Conservation (phyloP, 2,113 vertebrate species). For the Anguilla japonica region DNA sequence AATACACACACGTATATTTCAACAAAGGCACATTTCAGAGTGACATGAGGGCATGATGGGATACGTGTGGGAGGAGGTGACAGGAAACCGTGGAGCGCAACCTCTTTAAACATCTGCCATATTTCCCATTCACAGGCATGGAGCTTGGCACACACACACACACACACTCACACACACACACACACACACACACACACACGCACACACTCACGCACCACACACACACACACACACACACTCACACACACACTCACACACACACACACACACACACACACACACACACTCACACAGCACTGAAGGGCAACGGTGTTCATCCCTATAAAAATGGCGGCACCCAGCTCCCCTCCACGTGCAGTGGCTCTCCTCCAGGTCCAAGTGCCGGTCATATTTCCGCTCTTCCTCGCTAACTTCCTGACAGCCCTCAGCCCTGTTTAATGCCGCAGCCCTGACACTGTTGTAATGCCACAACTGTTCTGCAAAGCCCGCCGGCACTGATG, state of each 20-base stretch:
- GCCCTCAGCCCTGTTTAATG: not conserved
- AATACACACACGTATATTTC: not conserved
- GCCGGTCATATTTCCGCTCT: conserved; percentile 24
- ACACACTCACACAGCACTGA: conserved; percentile 27
- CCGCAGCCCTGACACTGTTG: not conserved
- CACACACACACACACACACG: not conserved
- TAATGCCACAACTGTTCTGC: not conserved
- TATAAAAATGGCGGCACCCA: conserved; percentile 47
- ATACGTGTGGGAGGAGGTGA: not conserved
- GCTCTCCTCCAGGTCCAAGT: conserved; percentile 16
- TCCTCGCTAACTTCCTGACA: not conserved
- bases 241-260: conserved; percentile 17
- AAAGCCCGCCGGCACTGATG: not conserved
- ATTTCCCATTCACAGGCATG: not conserved
- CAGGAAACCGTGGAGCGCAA: not conserved
- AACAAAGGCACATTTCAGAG: not conserved
- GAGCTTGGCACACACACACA: not conserved
- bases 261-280: conserved; percentile 9
- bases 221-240: not conserved
- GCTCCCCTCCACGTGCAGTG: conserved; percentile 32
- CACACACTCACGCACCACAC: not conserved
- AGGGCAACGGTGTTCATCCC: conserved; percentile 41
- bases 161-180: not conserved
- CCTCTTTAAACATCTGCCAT: not conserved
- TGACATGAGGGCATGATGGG: not conserved